phyloP scores from a whole-genome alignment of 2,113 vertebrate genomes.

The Leptodactylus fuscus region DNA sequence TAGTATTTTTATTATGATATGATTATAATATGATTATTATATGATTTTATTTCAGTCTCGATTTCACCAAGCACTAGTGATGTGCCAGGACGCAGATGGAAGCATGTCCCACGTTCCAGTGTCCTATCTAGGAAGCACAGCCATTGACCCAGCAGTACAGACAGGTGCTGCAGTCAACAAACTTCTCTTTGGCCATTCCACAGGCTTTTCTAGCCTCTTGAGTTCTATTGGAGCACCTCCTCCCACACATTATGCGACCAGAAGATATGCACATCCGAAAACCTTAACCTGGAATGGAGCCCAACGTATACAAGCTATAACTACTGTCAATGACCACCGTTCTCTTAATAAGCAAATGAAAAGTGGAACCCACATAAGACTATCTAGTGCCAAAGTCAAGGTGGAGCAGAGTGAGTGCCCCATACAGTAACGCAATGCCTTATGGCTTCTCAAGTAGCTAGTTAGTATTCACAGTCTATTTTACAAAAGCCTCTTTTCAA shows the following conservation, averaged over 20 bases:
- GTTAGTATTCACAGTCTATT: neutral
- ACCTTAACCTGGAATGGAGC: slow-evolving; percentile 39
- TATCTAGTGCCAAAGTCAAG: slow-evolving; percentile 23
- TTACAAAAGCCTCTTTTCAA: neutral
- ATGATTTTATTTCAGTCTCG: slow-evolving; percentile 61
- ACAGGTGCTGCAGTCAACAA: neutral
- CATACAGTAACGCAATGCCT: neutral
- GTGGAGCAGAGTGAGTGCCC: slow-evolving; percentile 66
- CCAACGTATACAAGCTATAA: fast-evolving
- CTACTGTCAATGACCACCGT: slow-evolving; percentile 4
- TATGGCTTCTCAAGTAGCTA: neutral
- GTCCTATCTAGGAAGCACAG: slow-evolving; percentile 56
- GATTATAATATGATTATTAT: too few species aligned
- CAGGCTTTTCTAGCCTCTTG: slow-evolving; percentile 45
- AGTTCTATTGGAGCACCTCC: slow-evolving; percentile 29
- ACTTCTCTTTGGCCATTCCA: fast-evolving
- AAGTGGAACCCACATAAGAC: slow-evolving; percentile 10
- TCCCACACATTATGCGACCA: slow-evolving; percentile 18
- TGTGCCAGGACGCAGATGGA: slow-evolving; percentile 26
- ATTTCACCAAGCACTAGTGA: slow-evolving; percentile 52
- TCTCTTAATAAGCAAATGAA: slow-evolving; percentile 44
- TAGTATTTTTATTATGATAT: neutral
- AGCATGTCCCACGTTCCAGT: slow-evolving; percentile 61
- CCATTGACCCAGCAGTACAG: neutral
- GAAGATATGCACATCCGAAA: slow-evolving; percentile 31